phyloP scores from a whole-genome alignment of 2,888 invertebrate species.

The Sipha maydis region DNA sequence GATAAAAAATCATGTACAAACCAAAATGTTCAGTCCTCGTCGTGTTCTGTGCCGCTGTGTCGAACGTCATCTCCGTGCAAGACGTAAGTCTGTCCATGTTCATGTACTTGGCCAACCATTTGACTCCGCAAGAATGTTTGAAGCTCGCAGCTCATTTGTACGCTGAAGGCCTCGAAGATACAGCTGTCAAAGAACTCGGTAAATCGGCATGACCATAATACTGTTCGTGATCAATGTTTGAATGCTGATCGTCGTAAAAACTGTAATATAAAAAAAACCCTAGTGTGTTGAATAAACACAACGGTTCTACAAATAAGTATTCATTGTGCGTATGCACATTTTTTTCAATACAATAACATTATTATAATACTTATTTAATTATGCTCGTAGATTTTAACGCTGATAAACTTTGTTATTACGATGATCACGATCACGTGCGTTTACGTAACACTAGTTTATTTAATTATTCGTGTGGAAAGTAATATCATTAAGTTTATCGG shows the following conservation, averaged over 20 bases:
- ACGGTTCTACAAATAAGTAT: not conserved
- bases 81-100: conserved; percentile 45
- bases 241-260: not conserved
- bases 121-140: conserved; percentile 44
- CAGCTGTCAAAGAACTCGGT: conserved; percentile 41
- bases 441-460: not conserved
- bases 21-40: not conserved
- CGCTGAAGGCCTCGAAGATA: not conserved
- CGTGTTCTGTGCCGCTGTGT: not conserved
- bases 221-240: not conserved
- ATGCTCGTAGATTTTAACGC: not conserved
- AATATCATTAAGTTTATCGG: too few species aligned
- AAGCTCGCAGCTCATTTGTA: conserved; percentile 43
- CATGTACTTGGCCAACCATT: conserved; percentile 53
- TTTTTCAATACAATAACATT: not conserved
- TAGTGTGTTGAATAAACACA: not conserved
- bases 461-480: too few species aligned
- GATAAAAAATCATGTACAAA: not conserved
- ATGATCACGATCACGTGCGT: not conserved
- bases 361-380: too few species aligned
- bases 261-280: not conserved
- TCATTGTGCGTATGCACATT: not conserved
- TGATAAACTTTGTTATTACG: not conserved
- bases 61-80: not conserved
- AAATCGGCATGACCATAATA: not conserved